These are phyloP conservation scores for Sandelia bainsii DNA, from an alignment of 2,797 vertebrate species.

Conservation along the genomic window DNA sequence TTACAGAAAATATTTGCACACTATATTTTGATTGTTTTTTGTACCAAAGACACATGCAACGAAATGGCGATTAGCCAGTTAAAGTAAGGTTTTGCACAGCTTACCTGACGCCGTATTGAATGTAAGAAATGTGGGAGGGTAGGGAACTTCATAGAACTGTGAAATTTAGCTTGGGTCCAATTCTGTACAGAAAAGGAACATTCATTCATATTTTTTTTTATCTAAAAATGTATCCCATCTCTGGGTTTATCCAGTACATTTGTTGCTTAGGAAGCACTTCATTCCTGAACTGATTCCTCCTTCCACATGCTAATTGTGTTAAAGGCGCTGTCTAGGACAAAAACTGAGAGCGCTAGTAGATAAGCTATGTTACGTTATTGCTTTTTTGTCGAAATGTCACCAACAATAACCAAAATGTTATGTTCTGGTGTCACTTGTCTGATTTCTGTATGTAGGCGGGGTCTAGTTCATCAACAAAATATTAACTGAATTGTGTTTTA, in stretches of 20 bases:
- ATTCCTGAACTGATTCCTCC: conserved; percentile 81
- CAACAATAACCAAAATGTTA: conserved; percentile 95
- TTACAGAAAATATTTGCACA: conserved; percentile 99
- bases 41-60: conserved; percentile 99
- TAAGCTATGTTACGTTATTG: conserved; percentile 88
- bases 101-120: conserved; percentile 99
- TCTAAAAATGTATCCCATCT: conserved; percentile 87
- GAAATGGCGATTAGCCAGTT: conserved; percentile 99
- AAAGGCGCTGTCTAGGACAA: conserved; percentile 64
- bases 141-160: conserved; percentile 99
- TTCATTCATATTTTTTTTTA: conserved; percentile 82
- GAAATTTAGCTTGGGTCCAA: conserved; percentile 99
- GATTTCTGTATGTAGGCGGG: conserved; percentile 85
- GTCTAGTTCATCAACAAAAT: conserved; percentile 86
- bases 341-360: conserved; percentile 78
- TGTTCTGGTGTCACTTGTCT: conserved; percentile 88
- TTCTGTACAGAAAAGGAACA: conserved; percentile 97
- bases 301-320: conserved; percentile 73
- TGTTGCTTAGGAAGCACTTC: conserved; percentile 86
- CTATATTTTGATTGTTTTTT: conserved; percentile 98
- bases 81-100: conserved; percentile 99
- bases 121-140: conserved; percentile 97
- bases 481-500: conserved; percentile 84
- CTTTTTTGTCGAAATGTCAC: conserved; percentile 87
- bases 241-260: conserved; percentile 89